Conservation (phyloP, 2,797 vertebrate species). For the Rhabdophis nuchalis region DNA sequence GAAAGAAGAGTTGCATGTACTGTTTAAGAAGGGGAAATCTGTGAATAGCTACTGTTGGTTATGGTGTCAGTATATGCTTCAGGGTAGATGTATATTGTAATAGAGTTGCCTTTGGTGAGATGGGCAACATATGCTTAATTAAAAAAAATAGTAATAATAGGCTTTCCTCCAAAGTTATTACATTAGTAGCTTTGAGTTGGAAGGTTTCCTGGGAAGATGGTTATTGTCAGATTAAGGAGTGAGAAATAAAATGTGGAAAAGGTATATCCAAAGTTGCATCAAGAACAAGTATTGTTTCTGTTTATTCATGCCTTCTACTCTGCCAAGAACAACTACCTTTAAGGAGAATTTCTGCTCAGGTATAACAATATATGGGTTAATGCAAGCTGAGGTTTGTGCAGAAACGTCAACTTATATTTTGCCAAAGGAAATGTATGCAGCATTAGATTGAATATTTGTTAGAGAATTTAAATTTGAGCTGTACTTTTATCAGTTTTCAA, state of each 20-base stretch:
- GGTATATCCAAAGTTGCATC: neutral
- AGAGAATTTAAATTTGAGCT: neutral
- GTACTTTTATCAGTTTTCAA: neutral
- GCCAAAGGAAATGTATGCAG: neutral
- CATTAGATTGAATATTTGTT: neutral
- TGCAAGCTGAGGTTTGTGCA: neutral
- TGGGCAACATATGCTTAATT: neutral
- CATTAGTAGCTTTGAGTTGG: neutral
- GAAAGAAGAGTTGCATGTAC: neutral
- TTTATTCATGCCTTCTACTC: neutral
- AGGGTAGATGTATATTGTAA: neutral
- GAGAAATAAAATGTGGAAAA: neutral
- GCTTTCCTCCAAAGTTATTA: neutral
- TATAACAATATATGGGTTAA: neutral
- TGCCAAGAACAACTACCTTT: neutral
- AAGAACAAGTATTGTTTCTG: neutral
- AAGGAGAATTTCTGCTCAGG: neutral
- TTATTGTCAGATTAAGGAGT: neutral
- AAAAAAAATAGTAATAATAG: neutral
- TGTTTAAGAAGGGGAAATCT: neutral
- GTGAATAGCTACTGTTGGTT: neutral
- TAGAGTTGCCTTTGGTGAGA: neutral
- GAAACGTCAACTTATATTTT: neutral
- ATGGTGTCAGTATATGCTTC: neutral
- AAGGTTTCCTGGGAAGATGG: neutral